Percentiles rank a stretch among this genome's conserved stretches.
Evolutionary conservation across 2,888 invertebrate genomes (phyloP).

Genomic region (Anoncus sp.): DNA sequence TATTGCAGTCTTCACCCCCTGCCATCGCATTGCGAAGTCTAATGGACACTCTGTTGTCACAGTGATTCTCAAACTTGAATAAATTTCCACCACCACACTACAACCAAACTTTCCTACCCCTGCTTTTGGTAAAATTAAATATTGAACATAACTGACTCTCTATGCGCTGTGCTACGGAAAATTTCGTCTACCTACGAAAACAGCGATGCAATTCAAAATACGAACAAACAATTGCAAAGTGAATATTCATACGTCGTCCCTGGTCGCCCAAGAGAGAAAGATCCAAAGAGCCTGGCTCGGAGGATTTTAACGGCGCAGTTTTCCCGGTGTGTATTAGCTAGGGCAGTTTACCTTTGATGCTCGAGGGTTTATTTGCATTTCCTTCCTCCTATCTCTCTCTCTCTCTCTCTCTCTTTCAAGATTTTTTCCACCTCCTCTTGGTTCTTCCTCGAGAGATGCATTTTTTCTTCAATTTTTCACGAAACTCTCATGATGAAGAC

Average conservation of each 20-base stretch:
- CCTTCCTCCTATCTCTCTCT: neutral
- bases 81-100: neutral
- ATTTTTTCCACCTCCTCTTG: conserved; percentile 11
- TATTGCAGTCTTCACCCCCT: neutral
- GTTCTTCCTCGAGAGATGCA: conserved; percentile 10
- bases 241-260: conserved; percentile 49
- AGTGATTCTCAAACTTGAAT: conserved; percentile 60
- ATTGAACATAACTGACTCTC: conserved; percentile 19
- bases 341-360: conserved; percentile 18
- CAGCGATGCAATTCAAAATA: conserved; percentile 19
- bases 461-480: conserved; percentile 40
- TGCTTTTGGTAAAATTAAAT: conserved; percentile 27
- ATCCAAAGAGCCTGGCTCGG: conserved; percentile 7
- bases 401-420: conserved; percentile 5
- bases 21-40: neutral
- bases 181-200: neutral
- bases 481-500: conserved; percentile 20
- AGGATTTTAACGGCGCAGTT: conserved; percentile 13
- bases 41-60: conserved; percentile 26
- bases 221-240: conserved; percentile 40
- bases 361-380: conserved; percentile 22
- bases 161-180: neutral
- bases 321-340: conserved; percentile 13
- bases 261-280: conserved; percentile 5
- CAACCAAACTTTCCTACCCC: neutral